Percentiles rank a stretch among this genome's conserved stretches.
phyloP scores from a whole-genome alignment of 2,797 vertebrate genomes.

The Sebastiscus tertius region DNA sequence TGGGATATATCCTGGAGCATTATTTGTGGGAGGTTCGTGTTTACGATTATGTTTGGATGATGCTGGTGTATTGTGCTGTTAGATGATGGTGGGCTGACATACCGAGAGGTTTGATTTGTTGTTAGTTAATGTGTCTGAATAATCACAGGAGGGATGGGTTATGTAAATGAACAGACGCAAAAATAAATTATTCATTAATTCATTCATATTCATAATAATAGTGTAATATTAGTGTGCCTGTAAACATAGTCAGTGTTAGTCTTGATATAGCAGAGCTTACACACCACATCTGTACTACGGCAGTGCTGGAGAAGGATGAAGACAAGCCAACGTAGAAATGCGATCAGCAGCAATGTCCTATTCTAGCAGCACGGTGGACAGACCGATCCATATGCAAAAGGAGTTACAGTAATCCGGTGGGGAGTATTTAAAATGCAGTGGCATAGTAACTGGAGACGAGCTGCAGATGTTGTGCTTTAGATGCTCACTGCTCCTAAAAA shows the following conservation, averaged over 20 bases:
- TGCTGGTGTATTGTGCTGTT: background rate
- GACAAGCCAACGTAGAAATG: slow-evolving; percentile 21
- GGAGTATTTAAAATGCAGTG: slow-evolving; percentile 1
- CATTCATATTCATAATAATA: background rate
- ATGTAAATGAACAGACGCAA: background rate
- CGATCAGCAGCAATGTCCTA: background rate
- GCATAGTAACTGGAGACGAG: background rate
- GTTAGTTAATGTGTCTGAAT: background rate
- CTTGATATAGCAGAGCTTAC: background rate
- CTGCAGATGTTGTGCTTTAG: background rate
- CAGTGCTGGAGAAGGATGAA: slow-evolving; percentile 7
- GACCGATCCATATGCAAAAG: slow-evolving; percentile 13
- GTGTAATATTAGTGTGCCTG: background rate
- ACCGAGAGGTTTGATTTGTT: background rate
- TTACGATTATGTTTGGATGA: background rate
- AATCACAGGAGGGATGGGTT: background rate
- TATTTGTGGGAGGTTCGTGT: background rate
- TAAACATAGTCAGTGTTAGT: background rate
- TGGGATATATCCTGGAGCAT: background rate
- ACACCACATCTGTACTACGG: slow-evolving; percentile 2
- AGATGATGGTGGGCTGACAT: background rate
- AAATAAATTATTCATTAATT: background rate
- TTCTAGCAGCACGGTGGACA: slow-evolving; percentile 14
- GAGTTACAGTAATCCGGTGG: slow-evolving; percentile 18
- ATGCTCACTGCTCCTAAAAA: background rate